These are phyloP conservation scores for Drosophila tani DNA, from an alignment of 1,140 invertebrate genomes.

Conservation along the genomic window DNA sequence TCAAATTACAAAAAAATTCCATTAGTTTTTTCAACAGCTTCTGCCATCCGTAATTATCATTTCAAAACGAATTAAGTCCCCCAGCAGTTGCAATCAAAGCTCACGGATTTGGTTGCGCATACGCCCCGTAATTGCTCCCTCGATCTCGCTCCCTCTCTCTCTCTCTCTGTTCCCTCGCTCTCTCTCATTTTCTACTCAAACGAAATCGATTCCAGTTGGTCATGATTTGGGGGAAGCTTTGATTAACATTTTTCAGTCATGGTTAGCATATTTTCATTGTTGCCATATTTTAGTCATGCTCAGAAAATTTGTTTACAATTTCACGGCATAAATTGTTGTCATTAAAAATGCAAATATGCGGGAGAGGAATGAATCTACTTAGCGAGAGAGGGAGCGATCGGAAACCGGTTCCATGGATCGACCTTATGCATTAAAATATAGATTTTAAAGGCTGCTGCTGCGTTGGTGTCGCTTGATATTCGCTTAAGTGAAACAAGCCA, in stretches of 20 bases:
- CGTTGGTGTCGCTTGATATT: slow-evolving; percentile 63
- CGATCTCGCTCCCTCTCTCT: slow-evolving; percentile 2
- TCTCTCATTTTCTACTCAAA: slow-evolving; percentile 15
- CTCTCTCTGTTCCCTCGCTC: not conserved
- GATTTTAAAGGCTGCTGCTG: slow-evolving; percentile 62
- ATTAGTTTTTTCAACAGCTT: slow-evolving; percentile 10
- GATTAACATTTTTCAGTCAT: slow-evolving; percentile 46
- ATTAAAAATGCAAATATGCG: slow-evolving; percentile 77
- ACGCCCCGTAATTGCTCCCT: slow-evolving; percentile 45
- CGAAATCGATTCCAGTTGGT: slow-evolving; percentile 51
- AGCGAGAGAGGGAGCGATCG: not conserved
- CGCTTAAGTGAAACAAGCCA: slow-evolving; percentile 59
- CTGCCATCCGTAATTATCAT: slow-evolving; percentile 32
- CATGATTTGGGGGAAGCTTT: slow-evolving; percentile 43
- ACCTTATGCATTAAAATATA: slow-evolving; percentile 75
- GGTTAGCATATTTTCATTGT: slow-evolving; percentile 48
- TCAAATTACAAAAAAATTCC: slow-evolving; percentile 6
- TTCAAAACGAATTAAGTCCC: slow-evolving; percentile 37
- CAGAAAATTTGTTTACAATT: slow-evolving; percentile 72
- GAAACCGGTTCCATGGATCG: slow-evolving; percentile 65
- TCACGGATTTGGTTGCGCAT: slow-evolving; percentile 56
- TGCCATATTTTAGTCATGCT: slow-evolving; percentile 45
- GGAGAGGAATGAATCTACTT: slow-evolving; percentile 31
- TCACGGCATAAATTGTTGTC: slow-evolving; percentile 73
- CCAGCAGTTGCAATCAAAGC: slow-evolving; percentile 25